phyloP scores from a whole-genome alignment of 1,140 invertebrate species.

The Megathymus violae region DNA sequence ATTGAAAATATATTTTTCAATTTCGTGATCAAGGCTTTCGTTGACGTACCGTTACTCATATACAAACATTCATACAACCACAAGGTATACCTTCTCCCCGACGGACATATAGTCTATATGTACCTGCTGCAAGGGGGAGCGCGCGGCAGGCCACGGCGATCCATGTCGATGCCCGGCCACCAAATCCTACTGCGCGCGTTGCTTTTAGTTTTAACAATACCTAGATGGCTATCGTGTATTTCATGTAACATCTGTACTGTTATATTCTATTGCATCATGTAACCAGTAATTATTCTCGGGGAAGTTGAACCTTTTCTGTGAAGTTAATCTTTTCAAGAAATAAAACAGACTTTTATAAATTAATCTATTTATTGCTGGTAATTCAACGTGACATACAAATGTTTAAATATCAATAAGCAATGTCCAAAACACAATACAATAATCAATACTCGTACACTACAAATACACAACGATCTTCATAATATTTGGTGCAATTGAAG shows the following conservation, averaged over 20 bases:
- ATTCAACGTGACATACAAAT: constrained; percentile 16
- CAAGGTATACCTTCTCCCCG: constrained; percentile 6
- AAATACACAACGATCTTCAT: constrained; percentile 1
- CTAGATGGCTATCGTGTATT: constrained; percentile 39
- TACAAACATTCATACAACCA: constrained; percentile 12
- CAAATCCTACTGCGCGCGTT: constrained; percentile 40
- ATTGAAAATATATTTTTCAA: constrained; percentile 14
- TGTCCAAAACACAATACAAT: background rate
- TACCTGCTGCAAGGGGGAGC: constrained; percentile 1
- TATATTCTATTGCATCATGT: too few relatives aligned
- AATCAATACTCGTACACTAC: background rate
- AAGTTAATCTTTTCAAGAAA: constrained; percentile 8
- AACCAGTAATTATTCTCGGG: too few relatives aligned
- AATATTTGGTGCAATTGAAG: constrained; percentile 10
- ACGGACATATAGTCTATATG: constrained; percentile 18
- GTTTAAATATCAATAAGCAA: background rate
- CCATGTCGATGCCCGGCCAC: constrained; percentile 42
- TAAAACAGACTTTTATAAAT: too few relatives aligned
- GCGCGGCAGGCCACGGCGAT: constrained; percentile 6
- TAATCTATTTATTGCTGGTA: constrained; percentile 23
- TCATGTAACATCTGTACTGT: too few relatives aligned
- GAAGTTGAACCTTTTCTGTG: too few relatives aligned
- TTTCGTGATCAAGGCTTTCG: constrained; percentile 6
- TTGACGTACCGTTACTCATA: constrained; percentile 3
- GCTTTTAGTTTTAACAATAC: constrained; percentile 40